Percentiles rank a stretch among this genome's conserved stretches.
Conservation (phyloP, 2,888 invertebrate species). For the Ditylenchus weischeri region DNA sequence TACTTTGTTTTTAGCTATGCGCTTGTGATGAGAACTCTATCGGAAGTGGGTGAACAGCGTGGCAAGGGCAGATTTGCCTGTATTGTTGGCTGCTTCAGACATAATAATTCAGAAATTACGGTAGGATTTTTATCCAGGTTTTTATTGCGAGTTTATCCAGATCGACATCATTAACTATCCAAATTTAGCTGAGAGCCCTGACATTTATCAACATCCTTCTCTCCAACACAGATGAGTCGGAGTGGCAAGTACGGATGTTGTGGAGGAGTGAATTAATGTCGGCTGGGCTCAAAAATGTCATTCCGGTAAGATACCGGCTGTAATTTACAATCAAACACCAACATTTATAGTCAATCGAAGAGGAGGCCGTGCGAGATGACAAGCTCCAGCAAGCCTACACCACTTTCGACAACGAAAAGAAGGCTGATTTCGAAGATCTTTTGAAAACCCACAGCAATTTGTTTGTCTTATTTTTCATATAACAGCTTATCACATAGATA, state of each 20-base stretch:
- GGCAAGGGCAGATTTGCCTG: constrained; percentile 24
- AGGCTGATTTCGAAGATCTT: constrained; percentile 22
- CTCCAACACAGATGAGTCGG: constrained; percentile 17
- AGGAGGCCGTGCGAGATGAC: background rate
- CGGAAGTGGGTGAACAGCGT: constrained; percentile 22
- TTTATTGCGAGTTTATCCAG: constrained; percentile 12
- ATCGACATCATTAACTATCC: constrained; percentile 15
- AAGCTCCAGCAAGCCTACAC: constrained; percentile 10
- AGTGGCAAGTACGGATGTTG: constrained; percentile 25
- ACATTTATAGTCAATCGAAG: constrained; percentile 7
- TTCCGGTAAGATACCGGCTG: constrained; percentile 14
- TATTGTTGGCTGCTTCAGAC: constrained; percentile 20
- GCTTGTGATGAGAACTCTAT: constrained; percentile 19
- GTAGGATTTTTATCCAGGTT: too few relatives aligned
- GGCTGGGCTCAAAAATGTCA: constrained; percentile 22
- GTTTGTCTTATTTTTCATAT: background rate
- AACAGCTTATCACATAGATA: background rate
- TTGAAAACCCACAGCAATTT: constrained; percentile 15
- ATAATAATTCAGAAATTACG: constrained; percentile 20
- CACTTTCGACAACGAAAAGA: constrained; percentile 20
- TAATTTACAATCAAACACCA: background rate
- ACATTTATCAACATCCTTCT: constrained; percentile 25
- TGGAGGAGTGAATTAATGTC: constrained; percentile 25
- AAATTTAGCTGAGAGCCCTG: constrained; percentile 23
- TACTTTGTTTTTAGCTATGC: background rate